Conservation (phyloP, 2,888 invertebrate genomes). For the Neoascia interrupta region DNA sequence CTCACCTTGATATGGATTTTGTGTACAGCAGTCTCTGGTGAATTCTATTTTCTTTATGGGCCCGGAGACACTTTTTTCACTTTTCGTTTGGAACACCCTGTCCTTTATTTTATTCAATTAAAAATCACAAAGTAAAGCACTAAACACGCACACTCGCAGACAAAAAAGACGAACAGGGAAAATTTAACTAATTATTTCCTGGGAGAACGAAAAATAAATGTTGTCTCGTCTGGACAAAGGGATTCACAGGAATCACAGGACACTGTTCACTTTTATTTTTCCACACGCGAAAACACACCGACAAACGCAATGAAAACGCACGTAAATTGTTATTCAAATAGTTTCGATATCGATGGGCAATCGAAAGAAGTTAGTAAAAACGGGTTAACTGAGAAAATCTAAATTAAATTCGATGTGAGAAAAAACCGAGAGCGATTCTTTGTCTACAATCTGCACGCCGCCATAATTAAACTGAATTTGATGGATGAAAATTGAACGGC, state of each 20-base stretch:
- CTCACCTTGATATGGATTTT: constrained; percentile 65
- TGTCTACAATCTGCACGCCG: constrained; percentile 62
- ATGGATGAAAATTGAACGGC: constrained; percentile 23
- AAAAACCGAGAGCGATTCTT: constrained; percentile 58
- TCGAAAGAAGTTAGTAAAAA: constrained; percentile 38
- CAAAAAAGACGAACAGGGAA: neutral
- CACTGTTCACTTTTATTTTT: too few relatives aligned
- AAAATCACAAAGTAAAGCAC: constrained; percentile 8
- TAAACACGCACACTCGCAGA: neutral
- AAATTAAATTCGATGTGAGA: constrained; percentile 60
- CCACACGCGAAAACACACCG: constrained; percentile 15
- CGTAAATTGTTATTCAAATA: neutral
- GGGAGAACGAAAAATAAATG: neutral
- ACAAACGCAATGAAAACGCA: neutral
- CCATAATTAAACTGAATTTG: constrained; percentile 64
- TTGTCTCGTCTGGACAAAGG: constrained; percentile 10
- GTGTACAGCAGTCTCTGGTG: constrained; percentile 25
- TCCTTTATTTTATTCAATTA: neutral
- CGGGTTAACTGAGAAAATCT: constrained; percentile 56
- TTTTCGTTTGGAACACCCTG: neutral
- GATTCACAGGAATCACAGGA: too few relatives aligned
- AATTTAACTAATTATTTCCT: neutral
- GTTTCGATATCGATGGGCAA: constrained; percentile 9
- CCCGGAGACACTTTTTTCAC: neutral
- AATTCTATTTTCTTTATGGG: neutral